Base-by-base conservation (phyloP, 2,113 vertebrate species). In the Thalassarche chlororhynchos region DNA sequence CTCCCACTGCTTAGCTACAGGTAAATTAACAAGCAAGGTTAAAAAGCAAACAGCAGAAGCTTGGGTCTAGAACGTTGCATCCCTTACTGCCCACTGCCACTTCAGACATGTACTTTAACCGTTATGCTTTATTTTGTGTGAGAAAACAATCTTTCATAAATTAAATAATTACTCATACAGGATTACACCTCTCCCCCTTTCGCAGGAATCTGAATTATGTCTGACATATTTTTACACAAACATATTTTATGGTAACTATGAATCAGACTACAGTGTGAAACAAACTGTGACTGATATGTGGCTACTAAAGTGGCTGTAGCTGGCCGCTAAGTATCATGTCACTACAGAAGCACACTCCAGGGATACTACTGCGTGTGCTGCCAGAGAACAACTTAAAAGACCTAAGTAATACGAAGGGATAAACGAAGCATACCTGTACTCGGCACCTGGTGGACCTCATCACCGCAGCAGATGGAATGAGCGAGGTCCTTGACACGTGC, bases 401-500 rank as follows among this genome's bases (percentile, higher is more conserved):
- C 46, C 13, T 12, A 10, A 13, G 14, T 0, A 31, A 31, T 1
- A 12, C 0, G 7, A 38, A 44, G 57, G 23, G 80, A 8, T 17
- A 31, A 31, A 3, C 0, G 36, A 42, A 15, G 42, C 32, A 4
- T 6, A 28, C 29, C 65, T 8, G 84, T 7, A 3, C 25, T 13
- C 3, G 71, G 71, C 83, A 31, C 8, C 62, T 4, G 58, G 34
- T 17, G 7, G 25, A 15, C 3, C 44, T 15, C 62, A 9, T 7
- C 52, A 6, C 32, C 1, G 25, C 38, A 19, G 83, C 78, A 42
- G 36, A 44, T 0, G 58, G 5, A 8, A 44, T 4, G 2, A 10
- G 74, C 3, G 1, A 12, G 29, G 79, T 14, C 46, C 3, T 1
- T 10, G 76, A 3, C 8, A 0, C 0, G 15, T 0, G 29, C 1